Base-by-base conservation (phyloP, 2,888 invertebrate genomes). In the Magallana nippona region DNA sequence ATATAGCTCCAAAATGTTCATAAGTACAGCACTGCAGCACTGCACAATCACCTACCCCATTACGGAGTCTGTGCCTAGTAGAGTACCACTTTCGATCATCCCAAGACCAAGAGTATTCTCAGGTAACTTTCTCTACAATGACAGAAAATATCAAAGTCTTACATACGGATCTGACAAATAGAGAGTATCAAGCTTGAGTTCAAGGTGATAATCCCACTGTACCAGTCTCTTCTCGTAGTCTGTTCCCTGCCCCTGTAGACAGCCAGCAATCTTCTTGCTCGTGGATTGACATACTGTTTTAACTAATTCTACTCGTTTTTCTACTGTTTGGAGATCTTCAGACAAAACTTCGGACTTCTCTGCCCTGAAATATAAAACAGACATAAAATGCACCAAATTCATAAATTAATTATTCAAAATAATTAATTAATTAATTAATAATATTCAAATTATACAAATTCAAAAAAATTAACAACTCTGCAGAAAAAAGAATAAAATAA, bases 301-400 rank as follows among this genome's bases (percentile, higher is more conserved):
- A 79, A 98, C 96, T 90, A 96, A 96, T 89, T 98, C 98, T 11
- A 97, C 97, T 93, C 96, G 96, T 90, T 96, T 96, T 92, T 98
- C 98, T 17, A 97, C 97, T 86, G 96, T 96, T 94, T 96, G 96
- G 83, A 98, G 95, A 94, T 97, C 97, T 95, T 97, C 97, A 85
- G 97, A 96, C 82, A 98, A 95, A 15, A 96, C 96, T 94, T 97
- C 97, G 27, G 96, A 96, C 94, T 97, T 97, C 88, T 97, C 97
- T 92, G 97, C 96, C 95, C 97, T 97, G 93, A 55, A 92, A 89
- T 82, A 85, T 13, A 79, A 57, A 22, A 56, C 0, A 78, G 10
- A 80, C 17, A 55, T n/a, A 60, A 3, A 44, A 44, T 44, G 44
- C 44, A 44, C 8, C 5, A 44, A 44, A 44, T 44, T 44, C 44